A percentile compares a stretch with the other conserved stretches of the same genome.
These are phyloP conservation scores for Drosophila birchii DNA, from an alignment of 2,888 invertebrate genomes.

Conservation along the genomic window DNA sequence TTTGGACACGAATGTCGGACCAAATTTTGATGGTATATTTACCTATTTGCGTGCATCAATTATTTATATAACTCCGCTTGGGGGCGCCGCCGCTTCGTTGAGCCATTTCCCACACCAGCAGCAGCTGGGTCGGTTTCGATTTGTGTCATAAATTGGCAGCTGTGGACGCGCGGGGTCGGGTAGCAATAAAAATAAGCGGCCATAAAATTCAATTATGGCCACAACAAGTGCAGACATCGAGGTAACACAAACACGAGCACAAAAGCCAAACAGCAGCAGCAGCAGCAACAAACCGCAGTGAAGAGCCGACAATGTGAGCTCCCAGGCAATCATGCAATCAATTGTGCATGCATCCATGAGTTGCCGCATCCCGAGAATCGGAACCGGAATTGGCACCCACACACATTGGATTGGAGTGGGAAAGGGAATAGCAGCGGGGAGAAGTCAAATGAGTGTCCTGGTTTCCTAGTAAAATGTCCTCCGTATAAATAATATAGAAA, in stretches of 20 bases:
- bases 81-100: background rate
- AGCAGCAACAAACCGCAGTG: slow-evolving; percentile 12
- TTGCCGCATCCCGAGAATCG: slow-evolving; percentile 12
- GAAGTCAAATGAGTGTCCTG: slow-evolving; percentile 52
- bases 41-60: slow-evolving; percentile 74
- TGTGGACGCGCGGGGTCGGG: slow-evolving; percentile 34
- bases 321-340: slow-evolving; percentile 71
- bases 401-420: background rate
- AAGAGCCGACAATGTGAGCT: slow-evolving; percentile 31
- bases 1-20: slow-evolving; percentile 24
- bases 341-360: slow-evolving; percentile 62
- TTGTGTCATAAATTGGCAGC: slow-evolving; percentile 73
- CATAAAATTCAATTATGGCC: slow-evolving; percentile 78
- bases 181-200: slow-evolving; percentile 76
- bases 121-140: slow-evolving; percentile 55
- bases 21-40: slow-evolving; percentile 69
- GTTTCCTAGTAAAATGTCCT: slow-evolving; percentile 23
- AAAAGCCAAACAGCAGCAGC: slow-evolving; percentile 13
- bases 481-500: slow-evolving; percentile 32
- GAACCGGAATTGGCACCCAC: slow-evolving; percentile 2
- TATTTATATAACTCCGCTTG: slow-evolving; percentile 57
- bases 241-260: slow-evolving; percentile 10
- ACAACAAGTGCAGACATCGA: slow-evolving; percentile 70
- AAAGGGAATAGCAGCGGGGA: slow-evolving; percentile 12
- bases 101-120: background rate